These are phyloP conservation scores for Turnix velox DNA, from an alignment of 2,113 vertebrate species.

Conservation along the genomic window DNA sequence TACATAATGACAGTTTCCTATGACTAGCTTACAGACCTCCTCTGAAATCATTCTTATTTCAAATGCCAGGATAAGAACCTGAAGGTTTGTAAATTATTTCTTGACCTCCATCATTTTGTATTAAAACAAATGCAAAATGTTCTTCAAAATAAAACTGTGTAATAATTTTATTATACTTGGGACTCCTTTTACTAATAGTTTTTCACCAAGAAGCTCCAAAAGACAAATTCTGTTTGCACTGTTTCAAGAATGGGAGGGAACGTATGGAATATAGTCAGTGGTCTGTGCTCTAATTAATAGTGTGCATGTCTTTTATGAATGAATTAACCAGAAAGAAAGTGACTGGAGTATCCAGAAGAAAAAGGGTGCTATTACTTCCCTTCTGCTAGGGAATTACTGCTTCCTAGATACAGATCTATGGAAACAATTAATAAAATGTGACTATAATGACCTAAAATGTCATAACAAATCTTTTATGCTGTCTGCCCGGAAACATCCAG, in stretches of 20 bases:
- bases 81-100: slow-evolving; percentile 81
- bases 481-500: neutral
- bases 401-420: neutral
- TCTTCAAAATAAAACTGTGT: slow-evolving; percentile 77
- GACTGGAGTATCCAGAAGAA: neutral
- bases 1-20: slow-evolving; percentile 77
- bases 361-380: neutral
- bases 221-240: neutral
- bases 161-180: slow-evolving; percentile 68
- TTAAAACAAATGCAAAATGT: slow-evolving; percentile 77
- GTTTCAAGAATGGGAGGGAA: neutral
- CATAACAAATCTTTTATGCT: neutral
- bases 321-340: neutral
- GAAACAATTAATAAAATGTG: neutral
- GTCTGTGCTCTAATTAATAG: neutral
- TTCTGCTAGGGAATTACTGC: neutral
- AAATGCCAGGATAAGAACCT: slow-evolving; percentile 75
- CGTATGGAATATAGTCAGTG: neutral
- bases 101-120: slow-evolving; percentile 78
- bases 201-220: neutral
- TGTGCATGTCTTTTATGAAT: neutral
- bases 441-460: neutral
- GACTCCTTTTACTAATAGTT: slow-evolving; percentile 20
- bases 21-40: slow-evolving; percentile 76
- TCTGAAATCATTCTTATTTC: slow-evolving; percentile 77